Evolutionary conservation across 2,888 invertebrate species (phyloP).

Genomic region (Sipha maydis): DNA sequence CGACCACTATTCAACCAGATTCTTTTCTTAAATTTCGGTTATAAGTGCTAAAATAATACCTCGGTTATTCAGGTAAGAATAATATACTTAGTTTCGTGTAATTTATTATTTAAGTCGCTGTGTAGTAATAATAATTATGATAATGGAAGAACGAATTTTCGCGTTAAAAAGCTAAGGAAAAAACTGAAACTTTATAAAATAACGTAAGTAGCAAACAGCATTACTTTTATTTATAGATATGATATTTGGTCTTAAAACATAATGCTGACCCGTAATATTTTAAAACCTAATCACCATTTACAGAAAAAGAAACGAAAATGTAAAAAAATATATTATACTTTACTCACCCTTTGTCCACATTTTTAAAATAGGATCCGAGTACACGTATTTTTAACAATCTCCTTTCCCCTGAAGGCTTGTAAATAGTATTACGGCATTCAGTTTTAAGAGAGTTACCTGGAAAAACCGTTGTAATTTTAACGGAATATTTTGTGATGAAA

Average conservation of each 20-base stretch:
- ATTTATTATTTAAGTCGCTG: neutral
- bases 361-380: neutral
- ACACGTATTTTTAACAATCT: neutral
- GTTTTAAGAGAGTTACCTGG: slow-evolving; percentile 7
- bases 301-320: neutral
- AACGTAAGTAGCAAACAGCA: neutral
- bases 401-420: neutral
- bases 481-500: neutral
- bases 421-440: slow-evolving; percentile 6
- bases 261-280: neutral
- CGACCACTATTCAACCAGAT: too few relatives aligned
- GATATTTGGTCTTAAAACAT: slow-evolving; percentile 10
- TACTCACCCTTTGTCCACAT: neutral
- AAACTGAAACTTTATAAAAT: neutral
- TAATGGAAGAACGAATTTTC: neutral
- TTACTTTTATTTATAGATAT: slow-evolving; percentile 9
- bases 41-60: neutral
- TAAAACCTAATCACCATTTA: neutral
- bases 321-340: neutral
- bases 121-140: neutral
- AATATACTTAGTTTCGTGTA: neutral
- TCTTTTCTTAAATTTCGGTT: too few relatives aligned
- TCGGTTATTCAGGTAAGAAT: neutral
- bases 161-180: neutral
- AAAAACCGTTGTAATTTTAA: neutral